Evolutionary conservation across 1,140 invertebrate species (phyloP).

Genomic region (Xylocopa sonorina): DNA sequence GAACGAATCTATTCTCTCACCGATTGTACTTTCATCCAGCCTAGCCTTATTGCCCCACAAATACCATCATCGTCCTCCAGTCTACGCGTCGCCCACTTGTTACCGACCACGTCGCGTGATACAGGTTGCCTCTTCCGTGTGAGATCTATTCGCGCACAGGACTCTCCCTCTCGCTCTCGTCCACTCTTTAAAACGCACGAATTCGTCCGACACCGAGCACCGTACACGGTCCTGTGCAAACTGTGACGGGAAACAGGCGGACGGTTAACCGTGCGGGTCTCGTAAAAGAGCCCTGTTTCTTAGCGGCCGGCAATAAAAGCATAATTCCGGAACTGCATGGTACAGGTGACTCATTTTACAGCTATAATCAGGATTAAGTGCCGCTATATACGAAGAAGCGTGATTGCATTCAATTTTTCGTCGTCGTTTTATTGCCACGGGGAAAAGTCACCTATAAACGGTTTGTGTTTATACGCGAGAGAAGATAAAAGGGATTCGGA

Average conservation of each 20-base stretch:
- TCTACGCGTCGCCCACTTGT: slow-evolving; percentile 34
- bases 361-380: too few relatives aligned
- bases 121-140: slow-evolving; percentile 38
- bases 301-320: not conserved
- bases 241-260: not conserved
- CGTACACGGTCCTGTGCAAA: slow-evolving; percentile 4
- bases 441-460: not conserved
- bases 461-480: not conserved
- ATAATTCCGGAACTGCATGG: not conserved
- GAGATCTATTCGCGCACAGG: not conserved
- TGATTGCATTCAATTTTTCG: not conserved
- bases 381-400: not conserved
- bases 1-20: not conserved
- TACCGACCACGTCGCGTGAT: slow-evolving; percentile 7
- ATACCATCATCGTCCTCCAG: slow-evolving; percentile 6
- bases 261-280: not conserved
- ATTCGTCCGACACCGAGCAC: not conserved
- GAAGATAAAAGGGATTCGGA: not conserved
- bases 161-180: not conserved
- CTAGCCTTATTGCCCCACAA: not conserved
- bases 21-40: not conserved
- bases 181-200: not conserved
- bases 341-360: slow-evolving; percentile 20
- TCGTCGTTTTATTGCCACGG: not conserved
- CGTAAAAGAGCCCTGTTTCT: not conserved